Percentiles rank a stretch among this genome's conserved stretches.
phyloP scores from a whole-genome alignment of 2,797 vertebrate species.

The Macroramphosus scolopax region DNA sequence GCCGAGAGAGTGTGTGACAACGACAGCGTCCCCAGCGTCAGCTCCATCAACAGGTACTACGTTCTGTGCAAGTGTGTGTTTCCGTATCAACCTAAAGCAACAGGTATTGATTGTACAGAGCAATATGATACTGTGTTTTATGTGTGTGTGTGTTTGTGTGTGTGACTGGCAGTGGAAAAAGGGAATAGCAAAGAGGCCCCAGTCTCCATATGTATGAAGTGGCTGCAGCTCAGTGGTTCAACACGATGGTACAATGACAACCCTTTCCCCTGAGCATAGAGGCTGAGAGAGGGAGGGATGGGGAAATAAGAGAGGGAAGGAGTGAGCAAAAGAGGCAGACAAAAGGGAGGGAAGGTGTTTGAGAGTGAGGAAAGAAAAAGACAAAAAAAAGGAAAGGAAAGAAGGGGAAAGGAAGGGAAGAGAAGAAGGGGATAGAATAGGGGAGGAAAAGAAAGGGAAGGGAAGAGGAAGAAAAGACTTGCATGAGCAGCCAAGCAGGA shows the following conservation, averaged over 20 bases:
- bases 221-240: constrained; percentile 79
- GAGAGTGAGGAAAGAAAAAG: constrained; percentile 42
- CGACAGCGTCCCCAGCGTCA: constrained; percentile 97
- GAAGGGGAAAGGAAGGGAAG: constrained; percentile 45
- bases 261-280: constrained; percentile 69
- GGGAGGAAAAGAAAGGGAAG: constrained; percentile 43
- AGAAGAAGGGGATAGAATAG: constrained; percentile 47
- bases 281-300: constrained; percentile 61
- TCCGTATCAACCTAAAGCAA: constrained; percentile 37
- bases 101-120: constrained; percentile 37
- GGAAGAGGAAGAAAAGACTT: constrained; percentile 68
- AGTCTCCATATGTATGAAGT: constrained; percentile 81
- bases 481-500: constrained; percentile 84
- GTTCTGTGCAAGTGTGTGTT: constrained; percentile 17
- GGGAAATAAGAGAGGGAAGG: constrained; percentile 65
- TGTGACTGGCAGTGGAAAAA: constrained; percentile 35
- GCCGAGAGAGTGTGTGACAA: constrained; percentile 97
- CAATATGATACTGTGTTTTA: too few relatives aligned
- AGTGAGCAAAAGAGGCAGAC: constrained; percentile 64
- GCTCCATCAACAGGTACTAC: constrained; percentile 95
- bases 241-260: constrained; percentile 83
- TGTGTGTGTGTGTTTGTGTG: constrained; percentile 17
- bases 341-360: constrained; percentile 61
- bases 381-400: constrained; percentile 60
- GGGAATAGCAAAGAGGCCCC: constrained; percentile 69